These are phyloP conservation scores for Lasioglossum pauxillum DNA, from an alignment of 2,888 invertebrate genomes.

Conservation along the genomic window DNA sequence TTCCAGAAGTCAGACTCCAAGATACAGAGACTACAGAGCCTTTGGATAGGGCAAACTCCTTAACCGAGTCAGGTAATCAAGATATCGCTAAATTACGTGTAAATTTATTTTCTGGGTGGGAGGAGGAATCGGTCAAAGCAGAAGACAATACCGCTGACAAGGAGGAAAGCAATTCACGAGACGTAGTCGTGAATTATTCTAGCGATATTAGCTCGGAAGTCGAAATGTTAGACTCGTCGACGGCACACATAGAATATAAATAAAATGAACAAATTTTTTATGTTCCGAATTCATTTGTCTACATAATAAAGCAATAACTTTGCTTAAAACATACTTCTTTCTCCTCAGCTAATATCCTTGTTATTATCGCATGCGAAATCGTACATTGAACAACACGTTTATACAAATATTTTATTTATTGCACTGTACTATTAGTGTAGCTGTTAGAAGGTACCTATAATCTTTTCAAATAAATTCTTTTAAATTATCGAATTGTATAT, in stretches of 20 bases:
- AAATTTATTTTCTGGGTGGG: conserved; percentile 82
- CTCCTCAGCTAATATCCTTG: conserved; percentile 3
- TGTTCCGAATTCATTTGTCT: conserved; percentile 43
- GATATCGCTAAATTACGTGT: conserved; percentile 81
- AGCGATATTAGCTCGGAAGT: conserved; percentile 83
- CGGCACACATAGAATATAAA: conserved; percentile 81
- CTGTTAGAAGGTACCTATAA: neutral
- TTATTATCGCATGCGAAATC: conserved; percentile 7
- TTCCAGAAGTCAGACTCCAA: conserved; percentile 63
- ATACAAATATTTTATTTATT: neutral
- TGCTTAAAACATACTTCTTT: conserved; percentile 7
- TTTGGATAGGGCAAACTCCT: conserved; percentile 67
- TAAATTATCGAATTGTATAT: neutral
- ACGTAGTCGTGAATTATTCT: conserved; percentile 81
- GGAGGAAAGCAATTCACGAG: conserved; percentile 71
- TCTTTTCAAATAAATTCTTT: neutral
- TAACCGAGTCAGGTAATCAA: conserved; percentile 71
- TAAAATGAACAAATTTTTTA: conserved; percentile 54
- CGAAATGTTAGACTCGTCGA: conserved; percentile 84
- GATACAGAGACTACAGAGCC: conserved; percentile 66
- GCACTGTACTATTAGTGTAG: neutral
- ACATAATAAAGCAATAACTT: conserved; percentile 44
- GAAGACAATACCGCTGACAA: conserved; percentile 77
- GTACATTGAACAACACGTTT: neutral
- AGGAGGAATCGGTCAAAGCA: conserved; percentile 79